phyloP scores from a whole-genome alignment of 2,797 vertebrate species.

The Manis crassicaudata region DNA sequence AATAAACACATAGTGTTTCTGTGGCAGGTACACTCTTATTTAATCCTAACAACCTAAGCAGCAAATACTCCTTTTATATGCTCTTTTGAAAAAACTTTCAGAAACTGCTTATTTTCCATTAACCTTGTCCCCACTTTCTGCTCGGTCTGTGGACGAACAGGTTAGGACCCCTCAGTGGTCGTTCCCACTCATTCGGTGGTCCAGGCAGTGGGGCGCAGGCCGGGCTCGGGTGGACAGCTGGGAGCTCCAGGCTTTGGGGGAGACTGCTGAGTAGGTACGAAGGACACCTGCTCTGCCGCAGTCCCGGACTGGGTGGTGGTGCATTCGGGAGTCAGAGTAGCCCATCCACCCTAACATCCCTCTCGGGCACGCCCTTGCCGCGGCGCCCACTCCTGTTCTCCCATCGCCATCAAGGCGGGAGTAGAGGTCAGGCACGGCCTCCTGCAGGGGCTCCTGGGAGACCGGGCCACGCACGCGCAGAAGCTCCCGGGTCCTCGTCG shows the following conservation, averaged over 20 bases:
- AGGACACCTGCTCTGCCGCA: neutral
- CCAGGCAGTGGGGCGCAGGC: neutral
- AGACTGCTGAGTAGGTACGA: too few species aligned
- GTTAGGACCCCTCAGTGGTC: neutral
- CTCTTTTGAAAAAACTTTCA: too few species aligned
- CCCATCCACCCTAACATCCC: too few species aligned
- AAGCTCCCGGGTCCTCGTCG: neutral
- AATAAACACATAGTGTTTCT: neutral
- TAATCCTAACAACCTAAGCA: neutral
- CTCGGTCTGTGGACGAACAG: neutral
- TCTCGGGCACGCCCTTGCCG: neutral
- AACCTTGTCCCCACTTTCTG: neutral
- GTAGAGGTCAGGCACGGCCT: neutral
- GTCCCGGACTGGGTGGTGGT: neutral
- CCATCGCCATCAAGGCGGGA: neutral
- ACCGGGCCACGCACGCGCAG: neutral
- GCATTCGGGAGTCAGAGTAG: neutral
- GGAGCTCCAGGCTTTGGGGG: neutral
- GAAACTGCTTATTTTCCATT: too few species aligned
- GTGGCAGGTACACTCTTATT: neutral
- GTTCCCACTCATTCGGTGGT: neutral
- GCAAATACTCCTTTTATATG: neutral
- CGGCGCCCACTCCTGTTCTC: neutral
- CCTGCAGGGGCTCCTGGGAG: neutral
- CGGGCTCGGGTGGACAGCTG: neutral